Percentiles rank a stretch among this genome's conserved stretches.
Conservation (phyloP, 2,797 vertebrate genomes). For the Molothrus ater region DNA sequence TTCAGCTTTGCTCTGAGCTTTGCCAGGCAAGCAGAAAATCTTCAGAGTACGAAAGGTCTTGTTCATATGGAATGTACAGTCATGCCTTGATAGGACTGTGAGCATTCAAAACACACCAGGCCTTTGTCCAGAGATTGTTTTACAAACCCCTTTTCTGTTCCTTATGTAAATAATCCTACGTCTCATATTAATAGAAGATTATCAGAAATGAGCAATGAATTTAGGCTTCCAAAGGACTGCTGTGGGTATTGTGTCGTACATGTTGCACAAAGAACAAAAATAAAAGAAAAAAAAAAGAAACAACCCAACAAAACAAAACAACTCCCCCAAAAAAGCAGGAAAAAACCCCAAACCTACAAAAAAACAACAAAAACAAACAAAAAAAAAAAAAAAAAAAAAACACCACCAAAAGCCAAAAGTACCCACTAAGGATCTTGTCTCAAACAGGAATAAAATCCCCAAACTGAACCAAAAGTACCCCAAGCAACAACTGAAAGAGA, state of each 20-base stretch:
- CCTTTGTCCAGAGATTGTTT: conserved; percentile 12
- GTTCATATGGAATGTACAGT: conserved; percentile 43
- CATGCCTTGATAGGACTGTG: conserved; percentile 5
- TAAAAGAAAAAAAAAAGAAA: not conserved
- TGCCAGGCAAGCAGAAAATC: conserved; percentile 61
- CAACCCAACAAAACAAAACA: not conserved
- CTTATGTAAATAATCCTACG: conserved; percentile 13
- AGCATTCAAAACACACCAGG: conserved; percentile 2
- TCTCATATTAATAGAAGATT: conserved; percentile 24
- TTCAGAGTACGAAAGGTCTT: conserved; percentile 13
- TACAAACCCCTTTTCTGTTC: not conserved
- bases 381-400: not conserved
- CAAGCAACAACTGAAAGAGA: not conserved
- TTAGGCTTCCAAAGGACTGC: not conserved
- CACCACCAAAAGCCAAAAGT: no score
- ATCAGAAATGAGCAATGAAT: conserved; percentile 17
- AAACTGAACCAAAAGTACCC: not conserved
- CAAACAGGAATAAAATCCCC: not conserved
- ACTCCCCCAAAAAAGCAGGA: no score
- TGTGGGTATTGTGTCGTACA: not conserved
- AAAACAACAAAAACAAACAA: not conserved
- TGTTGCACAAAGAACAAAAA: not conserved
- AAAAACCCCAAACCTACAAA: no score
- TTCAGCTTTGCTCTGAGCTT: conserved; percentile 65
- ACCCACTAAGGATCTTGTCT: not conserved